phyloP scores from a whole-genome alignment of 2,113 vertebrate genomes.

The Boleophthalmus pectinirostris region DNA sequence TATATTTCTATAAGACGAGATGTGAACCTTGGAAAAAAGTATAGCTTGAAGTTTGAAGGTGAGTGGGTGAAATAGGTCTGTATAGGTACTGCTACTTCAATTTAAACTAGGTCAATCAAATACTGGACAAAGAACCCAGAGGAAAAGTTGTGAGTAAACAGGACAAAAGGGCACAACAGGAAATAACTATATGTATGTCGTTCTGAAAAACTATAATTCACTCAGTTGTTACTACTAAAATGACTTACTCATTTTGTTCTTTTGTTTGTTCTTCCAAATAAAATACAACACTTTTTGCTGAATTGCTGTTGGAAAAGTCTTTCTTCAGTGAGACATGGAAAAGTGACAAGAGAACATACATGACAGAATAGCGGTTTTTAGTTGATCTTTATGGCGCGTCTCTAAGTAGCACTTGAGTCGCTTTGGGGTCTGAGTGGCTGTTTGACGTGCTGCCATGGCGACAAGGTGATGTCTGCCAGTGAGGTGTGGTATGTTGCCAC shows the following conservation, averaged over 20 bases:
- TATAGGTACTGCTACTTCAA: too few relatives aligned
- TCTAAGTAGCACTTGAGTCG: slow-evolving; percentile 18
- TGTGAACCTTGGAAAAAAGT: neutral
- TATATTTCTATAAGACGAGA: neutral
- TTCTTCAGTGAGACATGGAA: neutral
- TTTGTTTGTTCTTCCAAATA: too few relatives aligned
- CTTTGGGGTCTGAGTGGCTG: slow-evolving; percentile 15
- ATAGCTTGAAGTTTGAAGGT: too few relatives aligned
- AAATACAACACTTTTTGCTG: neutral
- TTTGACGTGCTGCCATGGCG: slow-evolving; percentile 49
- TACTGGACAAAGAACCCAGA: too few relatives aligned
- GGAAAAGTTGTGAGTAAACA: too few relatives aligned
- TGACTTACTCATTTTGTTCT: neutral
- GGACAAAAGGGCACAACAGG: too few relatives aligned
- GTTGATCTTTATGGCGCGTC: neutral
- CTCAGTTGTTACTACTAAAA: neutral
- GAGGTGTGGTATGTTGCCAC: neutral
- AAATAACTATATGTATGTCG: too few relatives aligned
- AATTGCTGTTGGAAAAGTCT: neutral
- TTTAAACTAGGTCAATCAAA: too few relatives aligned
- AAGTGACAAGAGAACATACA: neutral
- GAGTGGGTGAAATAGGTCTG: too few relatives aligned
- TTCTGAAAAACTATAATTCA: too few relatives aligned
- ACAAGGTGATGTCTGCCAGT: slow-evolving; percentile 23
- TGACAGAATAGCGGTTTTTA: neutral